Percentiles rank a stretch among this genome's conserved stretches.
Evolutionary conservation across 2,888 invertebrate species (phyloP).

Genomic region (Aspidapion aeneum): DNA sequence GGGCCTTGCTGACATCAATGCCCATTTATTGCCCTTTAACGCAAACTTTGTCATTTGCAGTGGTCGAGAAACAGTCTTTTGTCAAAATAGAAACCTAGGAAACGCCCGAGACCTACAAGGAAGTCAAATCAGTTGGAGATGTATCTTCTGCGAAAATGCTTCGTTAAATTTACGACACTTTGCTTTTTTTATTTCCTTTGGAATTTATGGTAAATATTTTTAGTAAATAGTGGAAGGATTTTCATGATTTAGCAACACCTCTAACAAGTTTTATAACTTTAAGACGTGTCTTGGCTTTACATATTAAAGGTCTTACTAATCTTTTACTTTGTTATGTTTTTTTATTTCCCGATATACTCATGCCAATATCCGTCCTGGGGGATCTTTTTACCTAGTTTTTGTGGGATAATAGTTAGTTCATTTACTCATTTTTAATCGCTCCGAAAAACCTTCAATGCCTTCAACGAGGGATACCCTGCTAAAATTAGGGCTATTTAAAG

Average conservation of each 20-base stretch:
- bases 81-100: not conserved
- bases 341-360: no score
- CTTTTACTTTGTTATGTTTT: no score
- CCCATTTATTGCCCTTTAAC: constrained; percentile 36
- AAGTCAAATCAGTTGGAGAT: not conserved
- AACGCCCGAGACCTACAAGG: not conserved
- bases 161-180: not conserved
- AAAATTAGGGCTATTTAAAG: no score
- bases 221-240: not conserved
- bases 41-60: constrained; percentile 38
- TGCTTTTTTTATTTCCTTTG: not conserved
- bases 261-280: no score
- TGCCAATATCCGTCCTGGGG: no score
- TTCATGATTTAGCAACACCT: not conserved
- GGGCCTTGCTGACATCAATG: constrained; percentile 28
- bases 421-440: no score
- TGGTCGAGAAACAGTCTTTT: constrained; percentile 19
- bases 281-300: no score
- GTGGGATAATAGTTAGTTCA: no score
- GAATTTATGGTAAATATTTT: not conserved
- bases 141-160: not conserved
- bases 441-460: no score
- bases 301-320: no score
- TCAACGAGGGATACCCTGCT: no score
- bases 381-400: no score